phyloP scores from a whole-genome alignment of 2,113 vertebrate species.

The Osmerus mordax region DNA sequence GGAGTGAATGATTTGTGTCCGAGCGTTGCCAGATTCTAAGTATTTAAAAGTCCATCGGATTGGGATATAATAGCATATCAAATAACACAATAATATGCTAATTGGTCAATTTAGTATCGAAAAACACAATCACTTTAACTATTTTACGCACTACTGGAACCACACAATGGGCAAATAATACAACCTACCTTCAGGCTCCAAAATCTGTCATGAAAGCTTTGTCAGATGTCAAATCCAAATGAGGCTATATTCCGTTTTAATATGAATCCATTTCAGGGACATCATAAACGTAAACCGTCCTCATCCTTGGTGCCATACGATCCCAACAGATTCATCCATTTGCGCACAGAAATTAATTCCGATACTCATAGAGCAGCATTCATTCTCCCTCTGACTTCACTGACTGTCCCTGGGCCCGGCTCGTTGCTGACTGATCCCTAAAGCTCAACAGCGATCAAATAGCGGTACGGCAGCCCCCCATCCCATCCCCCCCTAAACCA shows the following conservation, averaged over 20 bases:
- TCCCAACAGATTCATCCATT: slow-evolving; percentile 50
- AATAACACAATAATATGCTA: no score
- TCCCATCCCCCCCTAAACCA: slow-evolving; percentile 51
- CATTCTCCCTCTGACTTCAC: slow-evolving; percentile 33
- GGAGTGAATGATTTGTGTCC: no score
- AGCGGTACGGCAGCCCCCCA: slow-evolving; percentile 48
- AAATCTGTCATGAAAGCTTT: slow-evolving; percentile 51
- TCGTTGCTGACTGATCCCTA: slow-evolving; percentile 75
- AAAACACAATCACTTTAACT: neutral
- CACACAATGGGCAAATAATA: slow-evolving; percentile 9
- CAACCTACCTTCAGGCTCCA: slow-evolving; percentile 64
- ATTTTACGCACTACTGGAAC: neutral
- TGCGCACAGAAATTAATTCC: slow-evolving; percentile 52
- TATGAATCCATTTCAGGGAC: slow-evolving; percentile 63
- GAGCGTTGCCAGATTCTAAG: no score
- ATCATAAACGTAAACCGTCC: slow-evolving; percentile 49
- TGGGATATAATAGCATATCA: no score
- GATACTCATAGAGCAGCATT: slow-evolving; percentile 37
- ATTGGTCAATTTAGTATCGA: neutral
- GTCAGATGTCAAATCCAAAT: slow-evolving; percentile 38
- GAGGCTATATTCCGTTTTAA: slow-evolving; percentile 52
- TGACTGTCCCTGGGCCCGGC: slow-evolving; percentile 59
- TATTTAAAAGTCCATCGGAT: no score
- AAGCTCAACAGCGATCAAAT: slow-evolving; percentile 70
- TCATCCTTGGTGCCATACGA: slow-evolving; percentile 43